Percentiles rank a stretch among this genome's conserved stretches.
These are phyloP conservation scores for Dromaius novaehollandiae DNA, from an alignment of 2,113 vertebrate genomes.

Conservation along the genomic window DNA sequence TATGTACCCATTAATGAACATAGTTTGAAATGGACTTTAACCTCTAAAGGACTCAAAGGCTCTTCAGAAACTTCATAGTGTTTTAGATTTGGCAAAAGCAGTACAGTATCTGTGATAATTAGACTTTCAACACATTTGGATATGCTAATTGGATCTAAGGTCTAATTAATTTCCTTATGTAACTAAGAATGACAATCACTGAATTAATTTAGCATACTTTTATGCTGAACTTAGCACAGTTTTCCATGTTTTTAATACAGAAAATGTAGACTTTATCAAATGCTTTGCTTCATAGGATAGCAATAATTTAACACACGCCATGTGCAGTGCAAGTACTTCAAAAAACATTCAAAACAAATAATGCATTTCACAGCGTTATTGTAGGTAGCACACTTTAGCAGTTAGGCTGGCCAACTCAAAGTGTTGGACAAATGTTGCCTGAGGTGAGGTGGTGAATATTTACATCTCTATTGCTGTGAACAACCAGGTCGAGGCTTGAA, in stretches of 20 bases:
- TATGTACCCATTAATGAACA: constrained; percentile 24
- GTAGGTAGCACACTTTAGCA: neutral
- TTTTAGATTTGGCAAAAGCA: constrained; percentile 59
- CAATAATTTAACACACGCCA: neutral
- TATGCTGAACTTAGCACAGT: constrained; percentile 26
- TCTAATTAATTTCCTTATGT: constrained; percentile 76
- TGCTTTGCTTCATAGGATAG: neutral
- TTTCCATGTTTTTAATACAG: constrained; percentile 27
- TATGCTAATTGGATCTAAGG: constrained; percentile 74
- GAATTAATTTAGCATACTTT: constrained; percentile 68
- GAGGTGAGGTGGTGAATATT: neutral
- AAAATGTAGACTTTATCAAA: constrained; percentile 25
- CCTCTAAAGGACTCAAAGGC: constrained; percentile 52
- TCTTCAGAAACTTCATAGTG: constrained; percentile 49
- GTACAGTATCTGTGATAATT: constrained; percentile 65
- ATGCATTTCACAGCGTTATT: neutral
- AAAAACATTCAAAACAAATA: neutral
- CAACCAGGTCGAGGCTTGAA: neutral
- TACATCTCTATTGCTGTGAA: neutral
- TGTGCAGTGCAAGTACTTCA: neutral
- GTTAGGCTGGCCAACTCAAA: neutral
- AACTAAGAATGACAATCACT: constrained; percentile 68
- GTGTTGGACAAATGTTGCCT: neutral
- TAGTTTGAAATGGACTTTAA: constrained; percentile 58
- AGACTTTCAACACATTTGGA: constrained; percentile 62